Evolutionary conservation across 2,113 vertebrate species (phyloP).

Genomic region (Paratilapia polleni): DNA sequence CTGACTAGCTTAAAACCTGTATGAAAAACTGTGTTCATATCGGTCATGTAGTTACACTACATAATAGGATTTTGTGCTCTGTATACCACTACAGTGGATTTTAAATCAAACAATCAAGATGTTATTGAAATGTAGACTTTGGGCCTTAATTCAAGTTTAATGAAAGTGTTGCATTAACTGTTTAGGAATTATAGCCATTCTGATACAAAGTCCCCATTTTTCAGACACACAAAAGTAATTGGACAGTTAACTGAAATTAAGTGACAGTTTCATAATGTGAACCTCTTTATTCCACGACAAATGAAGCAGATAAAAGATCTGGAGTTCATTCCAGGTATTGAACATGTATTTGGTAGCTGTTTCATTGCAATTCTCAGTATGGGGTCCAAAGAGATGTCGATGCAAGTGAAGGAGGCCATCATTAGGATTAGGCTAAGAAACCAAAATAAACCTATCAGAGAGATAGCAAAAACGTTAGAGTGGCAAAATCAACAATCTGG

Average conservation of each 20-base stretch:
- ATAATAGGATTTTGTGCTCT: not conserved
- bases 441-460: too few species aligned
- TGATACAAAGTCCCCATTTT: not conserved
- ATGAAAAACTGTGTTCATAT: not conserved
- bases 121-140: not conserved
- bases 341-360: not conserved
- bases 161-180: not conserved
- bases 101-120: not conserved
- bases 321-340: not conserved
- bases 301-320: not conserved
- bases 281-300: not conserved
- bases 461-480: too few species aligned
- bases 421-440: too few species aligned
- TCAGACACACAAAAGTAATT: too few species aligned
- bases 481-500: too few species aligned
- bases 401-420: not conserved
- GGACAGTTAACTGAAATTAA: too few species aligned
- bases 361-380: not conserved
- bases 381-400: not conserved
- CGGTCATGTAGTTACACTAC: not conserved
- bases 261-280: too few species aligned
- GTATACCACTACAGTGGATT: not conserved
- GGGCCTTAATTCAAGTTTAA: too few species aligned
- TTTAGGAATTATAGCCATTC: not conserved
- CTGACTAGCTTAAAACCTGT: not conserved